Percentiles rank a stretch among this genome's conserved stretches.
Evolutionary conservation across 2,888 invertebrate species (phyloP).

Genomic region (Trypoxylon attenuatum): DNA sequence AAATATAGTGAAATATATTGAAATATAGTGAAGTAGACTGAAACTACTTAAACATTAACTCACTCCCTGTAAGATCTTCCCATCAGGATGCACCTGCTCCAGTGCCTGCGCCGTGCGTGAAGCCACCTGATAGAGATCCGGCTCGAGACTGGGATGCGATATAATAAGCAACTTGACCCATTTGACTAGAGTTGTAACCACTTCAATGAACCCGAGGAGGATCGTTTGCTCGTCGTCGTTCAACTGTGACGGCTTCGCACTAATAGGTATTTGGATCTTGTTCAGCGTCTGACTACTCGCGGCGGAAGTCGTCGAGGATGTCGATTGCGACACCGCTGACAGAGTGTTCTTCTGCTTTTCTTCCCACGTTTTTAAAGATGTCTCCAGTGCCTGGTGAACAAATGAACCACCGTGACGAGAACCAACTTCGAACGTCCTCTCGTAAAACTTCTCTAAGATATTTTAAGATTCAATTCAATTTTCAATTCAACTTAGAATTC

Average conservation of each 20-base stretch:
- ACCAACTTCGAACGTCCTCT: too few species aligned
- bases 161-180: slow-evolving; percentile 83
- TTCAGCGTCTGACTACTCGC: too few species aligned
- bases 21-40: too few species aligned
- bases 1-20: background rate
- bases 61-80: slow-evolving; percentile 86
- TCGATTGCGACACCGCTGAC: slow-evolving; percentile 68
- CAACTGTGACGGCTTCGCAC: slow-evolving; percentile 76
- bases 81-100: slow-evolving; percentile 87
- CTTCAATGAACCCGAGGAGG: slow-evolving; percentile 88
- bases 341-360: slow-evolving; percentile 83
- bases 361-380: slow-evolving; percentile 91
- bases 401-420: too few species aligned
- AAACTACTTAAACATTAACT: slow-evolving; percentile 53
- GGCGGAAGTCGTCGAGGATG: slow-evolving; percentile 62
- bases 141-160: slow-evolving; percentile 81
- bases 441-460: too few species aligned
- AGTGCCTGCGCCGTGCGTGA: slow-evolving; percentile 82
- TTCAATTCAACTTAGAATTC: too few species aligned
- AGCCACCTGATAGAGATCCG: slow-evolving; percentile 86
- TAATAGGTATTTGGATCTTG: slow-evolving; percentile 66
- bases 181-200: slow-evolving; percentile 90
- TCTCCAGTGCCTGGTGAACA: slow-evolving; percentile 83
- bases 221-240: slow-evolving; percentile 82
- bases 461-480: too few species aligned